These are phyloP conservation scores for Trichonephila clavipes DNA, from an alignment of 1,140 invertebrate genomes.

Conservation along the genomic window DNA sequence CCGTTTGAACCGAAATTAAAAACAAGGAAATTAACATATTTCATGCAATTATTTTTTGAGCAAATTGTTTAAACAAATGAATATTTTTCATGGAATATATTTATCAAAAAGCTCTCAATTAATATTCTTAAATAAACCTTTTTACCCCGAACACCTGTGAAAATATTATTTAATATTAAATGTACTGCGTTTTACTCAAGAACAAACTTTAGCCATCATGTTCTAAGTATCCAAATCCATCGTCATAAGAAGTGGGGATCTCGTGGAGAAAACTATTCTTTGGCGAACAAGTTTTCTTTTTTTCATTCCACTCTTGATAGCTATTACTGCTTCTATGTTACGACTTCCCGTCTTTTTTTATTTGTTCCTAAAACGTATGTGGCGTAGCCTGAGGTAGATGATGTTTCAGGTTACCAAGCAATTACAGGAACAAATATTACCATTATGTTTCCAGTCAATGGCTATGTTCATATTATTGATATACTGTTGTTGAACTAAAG, in stretches of 20 bases:
- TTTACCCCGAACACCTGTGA: too few relatives aligned
- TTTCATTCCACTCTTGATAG: conserved; percentile 13
- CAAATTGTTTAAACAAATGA: too few relatives aligned
- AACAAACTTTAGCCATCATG: conserved; percentile 42
- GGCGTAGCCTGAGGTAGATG: conserved; percentile 22
- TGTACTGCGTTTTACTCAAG: background rate
- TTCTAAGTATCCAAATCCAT: conserved; percentile 44
- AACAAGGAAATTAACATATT: too few relatives aligned
- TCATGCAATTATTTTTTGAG: too few relatives aligned
- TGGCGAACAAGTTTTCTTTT: conserved; percentile 4
- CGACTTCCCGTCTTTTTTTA: conserved; percentile 33
- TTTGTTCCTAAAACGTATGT: background rate
- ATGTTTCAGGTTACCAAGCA: conserved; percentile 59
- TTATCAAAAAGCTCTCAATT: too few relatives aligned
- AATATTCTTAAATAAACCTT: too few relatives aligned
- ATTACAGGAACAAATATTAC: conserved; percentile 70
- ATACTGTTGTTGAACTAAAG: conserved; percentile 62
- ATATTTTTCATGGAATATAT: too few relatives aligned
- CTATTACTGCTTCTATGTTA: conserved; percentile 48
- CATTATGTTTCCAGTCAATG: conserved; percentile 64
- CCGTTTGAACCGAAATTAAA: too few relatives aligned
- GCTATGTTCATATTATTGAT: conserved; percentile 70
- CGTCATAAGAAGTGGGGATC: background rate
- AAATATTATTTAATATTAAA: too few relatives aligned
- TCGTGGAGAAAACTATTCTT: conserved; percentile 37